phyloP scores from a whole-genome alignment of 2,888 invertebrate genomes.

The Dynastes maya region DNA sequence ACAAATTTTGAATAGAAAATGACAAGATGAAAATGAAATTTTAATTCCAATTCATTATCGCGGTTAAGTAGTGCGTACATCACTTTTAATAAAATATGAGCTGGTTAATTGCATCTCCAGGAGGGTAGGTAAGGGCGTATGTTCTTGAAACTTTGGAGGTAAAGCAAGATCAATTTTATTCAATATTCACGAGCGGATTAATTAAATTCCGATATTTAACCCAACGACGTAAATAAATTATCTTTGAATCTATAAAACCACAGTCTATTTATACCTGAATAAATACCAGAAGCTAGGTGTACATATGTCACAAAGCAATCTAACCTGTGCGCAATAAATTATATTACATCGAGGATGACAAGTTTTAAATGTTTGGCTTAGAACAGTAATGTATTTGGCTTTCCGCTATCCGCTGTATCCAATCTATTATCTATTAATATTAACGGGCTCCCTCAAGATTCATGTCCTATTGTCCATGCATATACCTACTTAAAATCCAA shows the following conservation, averaged over 20 bases:
- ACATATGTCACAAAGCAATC: neutral
- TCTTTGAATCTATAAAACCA: neutral
- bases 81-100: no score
- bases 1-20: no score
- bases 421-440: no score
- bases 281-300: neutral
- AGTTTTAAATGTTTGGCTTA: no score
- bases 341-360: neutral
- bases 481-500: no score
- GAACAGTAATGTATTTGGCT: neutral
- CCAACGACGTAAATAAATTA: slow-evolving; percentile 27
- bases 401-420: no score
- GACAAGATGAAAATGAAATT: no score
- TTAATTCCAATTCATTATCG: no score
- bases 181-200: slow-evolving; percentile 15
- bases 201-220: slow-evolving; percentile 23
- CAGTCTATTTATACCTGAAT: neutral
- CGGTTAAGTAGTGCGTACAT: no score
- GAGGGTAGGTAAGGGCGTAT: neutral
- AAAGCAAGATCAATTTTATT: neutral
- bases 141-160: neutral
- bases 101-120: neutral
- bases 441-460: no score
- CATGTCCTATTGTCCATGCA: no score
- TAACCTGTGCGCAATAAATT: neutral